These are phyloP conservation scores for Spea bombifrons DNA, from an alignment of 2,113 vertebrate genomes.

Conservation along the genomic window DNA sequence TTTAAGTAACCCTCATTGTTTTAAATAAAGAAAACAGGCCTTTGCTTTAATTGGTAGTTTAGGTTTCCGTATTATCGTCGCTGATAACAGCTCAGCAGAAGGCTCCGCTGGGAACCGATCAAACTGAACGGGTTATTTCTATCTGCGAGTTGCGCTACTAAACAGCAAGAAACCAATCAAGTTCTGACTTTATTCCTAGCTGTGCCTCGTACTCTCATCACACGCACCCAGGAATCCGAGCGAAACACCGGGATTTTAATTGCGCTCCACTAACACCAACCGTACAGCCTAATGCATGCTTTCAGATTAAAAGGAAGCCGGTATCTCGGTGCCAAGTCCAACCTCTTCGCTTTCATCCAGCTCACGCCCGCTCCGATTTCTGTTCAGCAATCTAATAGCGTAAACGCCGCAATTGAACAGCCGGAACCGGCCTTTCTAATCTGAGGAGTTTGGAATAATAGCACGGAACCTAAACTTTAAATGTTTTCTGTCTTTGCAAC, in stretches of 20 bases:
- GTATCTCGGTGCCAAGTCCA: slow-evolving; percentile 29
- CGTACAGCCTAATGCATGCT: slow-evolving; percentile 28
- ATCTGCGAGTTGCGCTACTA: slow-evolving; percentile 37
- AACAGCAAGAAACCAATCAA: slow-evolving; percentile 46
- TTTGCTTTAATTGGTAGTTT: slow-evolving; percentile 46
- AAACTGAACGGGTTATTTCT: slow-evolving; percentile 39
- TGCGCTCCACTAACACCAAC: slow-evolving; percentile 32
- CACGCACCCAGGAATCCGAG: slow-evolving; percentile 34
- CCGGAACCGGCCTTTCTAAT: slow-evolving; percentile 25
- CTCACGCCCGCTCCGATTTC: slow-evolving; percentile 14
- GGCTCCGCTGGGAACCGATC: slow-evolving; percentile 42
- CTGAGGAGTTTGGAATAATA: slow-evolving; percentile 19
- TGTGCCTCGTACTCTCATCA: slow-evolving; percentile 34
- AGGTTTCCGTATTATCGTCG: slow-evolving; percentile 42
- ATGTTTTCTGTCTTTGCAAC: slow-evolving; percentile 16
- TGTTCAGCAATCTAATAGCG: slow-evolving; percentile 38
- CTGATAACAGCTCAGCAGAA: slow-evolving; percentile 32
- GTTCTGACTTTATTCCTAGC: slow-evolving; percentile 39
- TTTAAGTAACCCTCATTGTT: slow-evolving; percentile 46
- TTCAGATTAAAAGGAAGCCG: slow-evolving; percentile 36
- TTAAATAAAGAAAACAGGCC: slow-evolving; percentile 44
- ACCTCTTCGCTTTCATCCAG: slow-evolving; percentile 27
- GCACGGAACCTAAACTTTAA: slow-evolving; percentile 35
- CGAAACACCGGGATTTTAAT: slow-evolving; percentile 32
- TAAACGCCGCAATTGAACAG: slow-evolving; percentile 44